Evolutionary conservation across 2,797 vertebrate genomes (phyloP), one percentile per base, ranked within the genome.

Genomic region (Anguilla megastoma): DNA sequence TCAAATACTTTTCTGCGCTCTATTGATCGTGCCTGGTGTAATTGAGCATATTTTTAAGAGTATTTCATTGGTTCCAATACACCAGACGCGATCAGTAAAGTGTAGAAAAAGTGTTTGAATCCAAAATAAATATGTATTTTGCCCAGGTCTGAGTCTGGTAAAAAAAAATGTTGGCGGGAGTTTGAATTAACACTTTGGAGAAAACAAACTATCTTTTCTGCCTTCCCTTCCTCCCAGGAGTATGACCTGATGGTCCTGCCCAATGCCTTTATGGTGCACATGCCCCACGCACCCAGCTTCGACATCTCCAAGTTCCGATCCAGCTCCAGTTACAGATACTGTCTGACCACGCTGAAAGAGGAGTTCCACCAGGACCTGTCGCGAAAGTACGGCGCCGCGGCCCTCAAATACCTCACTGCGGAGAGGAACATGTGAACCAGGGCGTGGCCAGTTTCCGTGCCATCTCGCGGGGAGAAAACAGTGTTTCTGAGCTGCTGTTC

Each of bases 301-400:
- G 98, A 99, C 95, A 97, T 98, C 95, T 98, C 98, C 91, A 98
- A 97, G 94, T 99, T 99, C 54, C 98, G 98, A 90, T 97, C 98
- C 92, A 99, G 97, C 52, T 93, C 95, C 0, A 92, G 95, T 89
- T 99, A 99, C 90, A 97, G 98, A 10, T 94, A 95, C 93, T 99
- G 98, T 93, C 96, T 99, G 27, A 96, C 95, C 93, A 97, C 96
- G 0, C 95, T 99, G 88, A 97, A 98, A 92, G 98, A 99, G 0
- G 98, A 99, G 93, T 99, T 99, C 93, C 98, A 98, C 91, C 98
- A 99, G 95, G 98, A 99, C 93, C 92, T 99, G 94, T 99, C 98
- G 0, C 95, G 98, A 86, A 97, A 95, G 83, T 97, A 99, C 0
- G 98, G 98, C 27, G 96, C 98, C 0, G 96, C 97, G 0, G 98